Conservation (phyloP, 2,888 invertebrate species). For the Trilocha varians region DNA sequence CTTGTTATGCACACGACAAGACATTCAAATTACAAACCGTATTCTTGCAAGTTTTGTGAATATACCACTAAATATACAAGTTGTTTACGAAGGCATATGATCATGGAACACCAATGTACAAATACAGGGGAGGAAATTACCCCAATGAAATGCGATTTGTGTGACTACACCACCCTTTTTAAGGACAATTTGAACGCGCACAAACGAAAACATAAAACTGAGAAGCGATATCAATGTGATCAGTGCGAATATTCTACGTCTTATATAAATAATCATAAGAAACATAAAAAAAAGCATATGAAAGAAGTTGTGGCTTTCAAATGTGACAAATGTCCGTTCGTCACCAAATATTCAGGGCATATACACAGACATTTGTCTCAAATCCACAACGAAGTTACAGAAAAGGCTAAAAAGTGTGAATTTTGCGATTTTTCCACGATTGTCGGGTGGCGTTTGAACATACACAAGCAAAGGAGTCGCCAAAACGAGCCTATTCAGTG, state of each 20-base stretch:
- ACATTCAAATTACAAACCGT: slow-evolving; percentile 29
- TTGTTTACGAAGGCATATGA: slow-evolving; percentile 31
- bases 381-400: slow-evolving; percentile 18
- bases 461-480: slow-evolving; percentile 37
- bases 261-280: slow-evolving; percentile 1
- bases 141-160: slow-evolving; percentile 14
- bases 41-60: slow-evolving; percentile 27
- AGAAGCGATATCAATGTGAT: slow-evolving; percentile 15
- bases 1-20: slow-evolving; percentile 30
- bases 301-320: slow-evolving; percentile 12
- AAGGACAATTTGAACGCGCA: slow-evolving; percentile 31
- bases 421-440: slow-evolving; percentile 43
- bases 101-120: slow-evolving; percentile 28
- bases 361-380: slow-evolving; percentile 22
- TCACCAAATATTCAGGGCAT: slow-evolving; percentile 20
- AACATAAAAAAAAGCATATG: slow-evolving; percentile 4
- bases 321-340: slow-evolving; percentile 24
- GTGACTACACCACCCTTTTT: slow-evolving; percentile 18
- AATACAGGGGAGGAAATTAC: slow-evolving; percentile 7
- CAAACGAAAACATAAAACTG: slow-evolving; percentile 28
- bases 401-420: slow-evolving; percentile 37
- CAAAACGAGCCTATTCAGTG: slow-evolving; percentile 30
- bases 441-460: slow-evolving; percentile 39
- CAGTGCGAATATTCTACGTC: slow-evolving; percentile 4
- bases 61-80: slow-evolving; percentile 40